phyloP scores from a whole-genome alignment of 2,797 vertebrate genomes.

The Scomberomorus guttatus region DNA sequence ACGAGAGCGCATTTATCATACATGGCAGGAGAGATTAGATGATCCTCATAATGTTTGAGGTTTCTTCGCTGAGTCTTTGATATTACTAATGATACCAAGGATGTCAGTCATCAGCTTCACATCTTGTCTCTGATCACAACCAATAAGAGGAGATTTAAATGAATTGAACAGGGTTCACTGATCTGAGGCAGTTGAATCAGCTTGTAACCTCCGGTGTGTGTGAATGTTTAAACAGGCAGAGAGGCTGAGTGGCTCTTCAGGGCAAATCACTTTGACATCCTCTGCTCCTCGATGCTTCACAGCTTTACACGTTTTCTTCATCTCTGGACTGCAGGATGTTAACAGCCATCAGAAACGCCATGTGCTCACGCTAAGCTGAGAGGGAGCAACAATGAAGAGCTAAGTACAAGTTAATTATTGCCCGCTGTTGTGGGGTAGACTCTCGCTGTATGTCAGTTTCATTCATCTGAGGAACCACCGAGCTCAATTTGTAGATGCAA shows the following conservation, averaged over 20 bases:
- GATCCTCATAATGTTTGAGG: slow-evolving; percentile 4
- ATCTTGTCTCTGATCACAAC: slow-evolving; percentile 40
- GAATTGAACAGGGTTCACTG: slow-evolving; percentile 27
- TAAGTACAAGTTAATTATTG: not conserved
- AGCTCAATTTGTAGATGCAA: too few relatives aligned
- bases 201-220: slow-evolving; percentile 22
- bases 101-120: slow-evolving; percentile 29
- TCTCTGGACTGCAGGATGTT: slow-evolving; percentile 25
- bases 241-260: slow-evolving; percentile 63
- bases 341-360: slow-evolving; percentile 16
- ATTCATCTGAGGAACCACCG: not conserved
- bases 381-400: slow-evolving; percentile 30
- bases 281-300: slow-evolving; percentile 35
- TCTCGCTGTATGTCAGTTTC: not conserved
- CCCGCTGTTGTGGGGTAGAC: not conserved
- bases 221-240: slow-evolving; percentile 46
- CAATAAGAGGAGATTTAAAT: slow-evolving; percentile 33
- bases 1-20: slow-evolving; percentile 11
- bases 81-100: slow-evolving; percentile 11
- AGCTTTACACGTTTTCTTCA: slow-evolving; percentile 49
- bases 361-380: not conserved
- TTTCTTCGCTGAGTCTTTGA: slow-evolving; percentile 30
- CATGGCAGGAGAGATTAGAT: slow-evolving; percentile 21
- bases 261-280: slow-evolving; percentile 35
- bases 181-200: slow-evolving; percentile 42